Base-by-base conservation (phyloP, 2,113 vertebrate genomes). In the Cyrtonyx montezumae region DNA sequence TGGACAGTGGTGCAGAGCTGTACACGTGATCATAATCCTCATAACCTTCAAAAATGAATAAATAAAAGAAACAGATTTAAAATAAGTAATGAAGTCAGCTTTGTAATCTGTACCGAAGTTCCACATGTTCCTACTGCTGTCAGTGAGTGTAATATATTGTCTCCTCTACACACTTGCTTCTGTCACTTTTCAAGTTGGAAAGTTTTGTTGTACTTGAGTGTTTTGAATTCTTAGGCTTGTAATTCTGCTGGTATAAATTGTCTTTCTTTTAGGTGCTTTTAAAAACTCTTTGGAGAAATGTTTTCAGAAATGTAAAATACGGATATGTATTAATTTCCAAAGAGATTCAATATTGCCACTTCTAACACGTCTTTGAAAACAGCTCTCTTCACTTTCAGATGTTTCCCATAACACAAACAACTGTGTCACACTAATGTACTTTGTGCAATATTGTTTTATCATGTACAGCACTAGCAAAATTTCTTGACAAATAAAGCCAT, bases 11-110 rank as follows among this genome's bases (percentile, higher is more conserved):
- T 80, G 89, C 84, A 93, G 92, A 94, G 81, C 62, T 42, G 79
- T 84, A 95, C 73, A 82, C 70, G 77, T 53, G 69, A 79, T 91
- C 96, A 97, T 95, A 94, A 93, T 96, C 94, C 89, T 97, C 97
- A 97, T 96, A 96, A 96, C 96, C 98, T 98, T 97, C 28, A 97
- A 88, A 91, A 93, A 93, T 89, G 56, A 89, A 94, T 61, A 93
- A 88, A 94, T 78, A 91, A 85, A 43, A 95, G 43, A 88, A 48
- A 95, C 14, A 85, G 10, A 3, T 66, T 87, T 84, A 75, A 48
- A 90, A 74, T 62, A 18, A 77, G 22, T 77, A 32, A 22, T 87
- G 45, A 79, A 32, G 14, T 43, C 43, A 56, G 11, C 15, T 91
- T 84, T 48, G 34, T 11, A 34, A 21, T 11, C 3, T 92, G 26